Base-by-base conservation (phyloP, 2,888 invertebrate species). In the Tiliacea aurago region DNA sequence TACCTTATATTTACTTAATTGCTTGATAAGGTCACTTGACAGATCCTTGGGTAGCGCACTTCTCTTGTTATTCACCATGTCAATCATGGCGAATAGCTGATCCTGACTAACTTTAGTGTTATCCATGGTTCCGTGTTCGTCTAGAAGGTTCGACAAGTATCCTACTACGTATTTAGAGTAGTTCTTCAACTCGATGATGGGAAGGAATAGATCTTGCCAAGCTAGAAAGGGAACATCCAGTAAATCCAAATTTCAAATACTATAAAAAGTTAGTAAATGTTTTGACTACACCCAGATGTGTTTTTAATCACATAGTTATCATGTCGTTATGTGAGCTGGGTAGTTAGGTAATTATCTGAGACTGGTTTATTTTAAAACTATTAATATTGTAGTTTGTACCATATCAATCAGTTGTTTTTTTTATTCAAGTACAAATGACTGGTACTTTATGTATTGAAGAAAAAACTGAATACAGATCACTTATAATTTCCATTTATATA, bases 131-230 rank as follows among this genome's bases (percentile, higher is more conserved):
- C 90, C 89, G 87, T 97, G 96, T 13, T 88, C 87, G 41, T 95
- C 94, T 47, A 97, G 84, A 10, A 97, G 90, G 63, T 96, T 95
- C 11, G 96, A 93, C 69, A 98, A 94, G 89, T 98, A 97, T 66
- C 96, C 95, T 10, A 97, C 92, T 49, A 98, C 96, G 91, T 97
- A 98, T 83, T 97, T 97, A 0, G 97, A 96, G 86, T 98, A 98
- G 89, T 97, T 97, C 90, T 97, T 98, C 91, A 98, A 93, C 83
- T 98, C 98, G 61, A 98, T 94, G 88, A 98, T 93, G 0, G 98
- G 98, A 55, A 97, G 93, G 97, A 98, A 98, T 2, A 98, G 93
- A 79, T 98, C 98, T 92, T 97, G 97, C 97, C 98, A 98, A 20
- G 97, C 97, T 97, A 91, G 66, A 95, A 96, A 53, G 7, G 18